phyloP scores from a whole-genome alignment of 1,140 invertebrate genomes.

The Steinernema khuongi region DNA sequence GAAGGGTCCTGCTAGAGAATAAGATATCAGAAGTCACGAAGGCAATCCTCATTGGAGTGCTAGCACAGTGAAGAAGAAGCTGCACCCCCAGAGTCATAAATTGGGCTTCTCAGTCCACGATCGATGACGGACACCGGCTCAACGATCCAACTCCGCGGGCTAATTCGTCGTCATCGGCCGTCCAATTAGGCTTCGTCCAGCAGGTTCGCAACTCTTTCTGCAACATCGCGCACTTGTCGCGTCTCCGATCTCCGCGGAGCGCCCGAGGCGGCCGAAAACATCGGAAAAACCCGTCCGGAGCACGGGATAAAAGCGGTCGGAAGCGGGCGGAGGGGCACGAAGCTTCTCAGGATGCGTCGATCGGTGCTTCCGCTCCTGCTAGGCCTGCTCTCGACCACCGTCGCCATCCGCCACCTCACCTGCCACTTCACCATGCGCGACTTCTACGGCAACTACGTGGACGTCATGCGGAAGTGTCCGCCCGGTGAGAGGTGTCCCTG shows the following conservation, averaged over 20 bases:
- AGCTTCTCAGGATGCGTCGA: background rate
- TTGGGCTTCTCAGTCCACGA: too few species aligned
- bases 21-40: too few species aligned
- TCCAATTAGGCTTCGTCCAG: background rate
- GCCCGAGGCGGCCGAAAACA: background rate
- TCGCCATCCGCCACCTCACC: background rate
- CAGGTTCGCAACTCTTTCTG: conserved; percentile 13
- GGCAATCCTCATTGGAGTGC: too few species aligned
- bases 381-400: background rate
- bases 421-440: conserved; percentile 4
- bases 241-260: background rate
- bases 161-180: background rate
- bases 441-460: conserved; percentile 1
- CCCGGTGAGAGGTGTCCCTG: background rate
- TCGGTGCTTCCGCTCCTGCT: background rate
- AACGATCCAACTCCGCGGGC: too few species aligned
- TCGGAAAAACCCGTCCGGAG: background rate
- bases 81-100: too few species aligned
- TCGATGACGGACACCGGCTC: too few species aligned
- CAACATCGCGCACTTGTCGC: background rate
- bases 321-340: background rate
- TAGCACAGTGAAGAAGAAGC: too few species aligned
- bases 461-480: conserved; percentile 7
- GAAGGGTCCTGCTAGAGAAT: too few species aligned
- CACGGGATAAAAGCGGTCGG: background rate